Evolutionary conservation across 2,113 vertebrate genomes (phyloP).

Genomic region (Maccullochella peelii): DNA sequence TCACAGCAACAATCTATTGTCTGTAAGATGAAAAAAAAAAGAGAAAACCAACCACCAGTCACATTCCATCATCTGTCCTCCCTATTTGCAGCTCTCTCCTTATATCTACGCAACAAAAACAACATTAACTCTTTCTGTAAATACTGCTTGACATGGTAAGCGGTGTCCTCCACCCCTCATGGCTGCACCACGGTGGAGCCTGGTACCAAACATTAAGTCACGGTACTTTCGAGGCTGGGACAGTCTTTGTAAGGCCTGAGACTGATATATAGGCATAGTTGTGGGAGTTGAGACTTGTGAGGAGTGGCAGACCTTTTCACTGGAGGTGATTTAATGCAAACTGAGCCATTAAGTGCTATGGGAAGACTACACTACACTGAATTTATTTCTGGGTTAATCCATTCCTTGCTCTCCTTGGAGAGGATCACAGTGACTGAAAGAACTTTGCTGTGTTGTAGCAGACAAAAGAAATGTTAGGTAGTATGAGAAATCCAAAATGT

Average conservation of each 20-base stretch:
- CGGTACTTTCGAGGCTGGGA: conserved; percentile 49
- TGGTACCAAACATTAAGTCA: conserved; percentile 78
- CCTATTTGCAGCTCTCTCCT: conserved; percentile 34
- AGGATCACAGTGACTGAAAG: conserved; percentile 48
- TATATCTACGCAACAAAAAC: conserved; percentile 43
- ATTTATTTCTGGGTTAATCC: conserved; percentile 69
- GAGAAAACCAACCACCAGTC: conserved; percentile 30
- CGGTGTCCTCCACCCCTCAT: conserved; percentile 29
- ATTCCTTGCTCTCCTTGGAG: conserved; percentile 67
- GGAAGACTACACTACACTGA: conserved; percentile 54
- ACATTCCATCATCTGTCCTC: conserved; percentile 40
- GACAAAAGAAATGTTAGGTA: conserved; percentile 37
- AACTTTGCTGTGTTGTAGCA: conserved; percentile 38
- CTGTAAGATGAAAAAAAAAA: conserved; percentile 7
- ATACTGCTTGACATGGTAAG: conserved; percentile 37
- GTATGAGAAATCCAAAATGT: conserved; percentile 14
- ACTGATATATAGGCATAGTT: conserved; percentile 70
- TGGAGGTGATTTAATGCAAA: conserved; percentile 77
- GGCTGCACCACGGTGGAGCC: conserved; percentile 63
- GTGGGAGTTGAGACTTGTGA: conserved; percentile 63
- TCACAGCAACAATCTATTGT: neutral
- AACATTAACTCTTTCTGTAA: conserved; percentile 57
- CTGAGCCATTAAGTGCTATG: conserved; percentile 46
- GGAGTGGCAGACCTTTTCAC: conserved; percentile 77
- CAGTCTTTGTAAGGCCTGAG: conserved; percentile 64